Conservation (phyloP, 2,797 vertebrate genomes). For the Pseudochromis fuscus region DNA sequence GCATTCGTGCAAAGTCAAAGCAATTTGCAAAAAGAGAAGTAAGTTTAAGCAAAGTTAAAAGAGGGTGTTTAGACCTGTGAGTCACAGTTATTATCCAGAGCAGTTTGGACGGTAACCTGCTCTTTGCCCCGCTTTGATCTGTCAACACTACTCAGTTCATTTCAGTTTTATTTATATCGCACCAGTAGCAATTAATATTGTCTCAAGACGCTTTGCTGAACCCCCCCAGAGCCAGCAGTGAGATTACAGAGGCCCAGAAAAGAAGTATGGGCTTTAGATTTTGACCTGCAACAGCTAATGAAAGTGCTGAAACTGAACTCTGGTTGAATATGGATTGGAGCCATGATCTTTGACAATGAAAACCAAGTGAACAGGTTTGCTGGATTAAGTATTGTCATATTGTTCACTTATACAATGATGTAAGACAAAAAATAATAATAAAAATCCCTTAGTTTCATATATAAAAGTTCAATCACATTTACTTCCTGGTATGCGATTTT, state of each 20-base stretch:
- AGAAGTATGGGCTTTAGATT: neutral
- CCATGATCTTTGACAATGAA: constrained; percentile 11
- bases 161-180: too few relatives aligned
- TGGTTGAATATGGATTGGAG: neutral
- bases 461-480: too few relatives aligned
- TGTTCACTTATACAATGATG: too few relatives aligned
- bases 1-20: neutral
- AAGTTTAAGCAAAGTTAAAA: constrained; percentile 15
- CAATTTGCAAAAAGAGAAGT: neutral
- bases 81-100: neutral
- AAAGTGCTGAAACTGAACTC: neutral
- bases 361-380: constrained; percentile 12
- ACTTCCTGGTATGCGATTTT: too few relatives aligned
- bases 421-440: too few relatives aligned
- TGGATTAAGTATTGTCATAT: neutral
- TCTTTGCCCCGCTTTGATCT: constrained; percentile 1
- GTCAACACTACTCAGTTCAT: too few relatives aligned
- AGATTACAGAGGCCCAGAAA: too few relatives aligned
- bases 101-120: neutral
- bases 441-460: too few relatives aligned
- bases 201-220: too few relatives aligned
- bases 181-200: too few relatives aligned
- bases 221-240: too few relatives aligned
- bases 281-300: neutral
- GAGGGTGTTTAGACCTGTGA: constrained; percentile 2